A percentile compares a stretch with the other conserved stretches of the same genome.
Conservation (phyloP, 2,113 vertebrate genomes). For the Dromas ardeola region DNA sequence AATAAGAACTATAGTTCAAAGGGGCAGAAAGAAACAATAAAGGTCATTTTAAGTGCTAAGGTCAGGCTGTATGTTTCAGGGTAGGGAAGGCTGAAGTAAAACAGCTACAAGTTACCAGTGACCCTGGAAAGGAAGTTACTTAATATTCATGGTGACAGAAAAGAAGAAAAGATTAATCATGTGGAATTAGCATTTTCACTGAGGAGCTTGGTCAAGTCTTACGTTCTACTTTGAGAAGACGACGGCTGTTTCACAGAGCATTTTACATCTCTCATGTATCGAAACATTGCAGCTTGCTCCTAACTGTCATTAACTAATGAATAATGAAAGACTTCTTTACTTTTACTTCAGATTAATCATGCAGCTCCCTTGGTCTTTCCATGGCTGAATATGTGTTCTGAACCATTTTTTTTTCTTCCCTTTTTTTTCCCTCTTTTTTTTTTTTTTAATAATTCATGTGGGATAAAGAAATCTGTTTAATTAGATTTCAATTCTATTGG, state of each 20-base stretch:
- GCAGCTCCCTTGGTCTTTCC: conserved; percentile 43
- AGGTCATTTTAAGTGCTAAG: conserved; percentile 6
- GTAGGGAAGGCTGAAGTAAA: conserved; percentile 2
- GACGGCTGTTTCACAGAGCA: conserved; percentile 38
- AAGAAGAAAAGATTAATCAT: conserved; percentile 81
- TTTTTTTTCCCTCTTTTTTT: neutral
- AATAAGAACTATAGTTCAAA: neutral
- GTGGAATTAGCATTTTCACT: conserved; percentile 78
- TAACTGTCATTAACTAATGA: conserved; percentile 68
- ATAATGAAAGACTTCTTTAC: conserved; percentile 62
- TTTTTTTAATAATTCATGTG: neutral
- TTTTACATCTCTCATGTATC: conserved; percentile 63
- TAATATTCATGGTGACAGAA: conserved; percentile 82
- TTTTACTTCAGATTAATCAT: conserved; percentile 73
- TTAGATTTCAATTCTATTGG: conserved; percentile 16
- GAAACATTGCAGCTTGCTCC: conserved; percentile 72
- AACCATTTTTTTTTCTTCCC: neutral
- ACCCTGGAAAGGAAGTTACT: conserved; percentile 73
- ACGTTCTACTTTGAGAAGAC: conserved; percentile 55
- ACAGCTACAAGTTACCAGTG: conserved; percentile 67
- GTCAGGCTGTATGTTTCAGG: conserved; percentile 29
- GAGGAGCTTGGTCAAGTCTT: conserved; percentile 71
- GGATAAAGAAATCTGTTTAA: conserved; percentile 63
- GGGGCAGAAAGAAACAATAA: neutral
- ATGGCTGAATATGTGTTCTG: conserved; percentile 16